A percentile compares a stretch with the other conserved stretches of the same genome.
Conservation (phyloP, 2,797 vertebrate species). For the Trachurus trachurus region DNA sequence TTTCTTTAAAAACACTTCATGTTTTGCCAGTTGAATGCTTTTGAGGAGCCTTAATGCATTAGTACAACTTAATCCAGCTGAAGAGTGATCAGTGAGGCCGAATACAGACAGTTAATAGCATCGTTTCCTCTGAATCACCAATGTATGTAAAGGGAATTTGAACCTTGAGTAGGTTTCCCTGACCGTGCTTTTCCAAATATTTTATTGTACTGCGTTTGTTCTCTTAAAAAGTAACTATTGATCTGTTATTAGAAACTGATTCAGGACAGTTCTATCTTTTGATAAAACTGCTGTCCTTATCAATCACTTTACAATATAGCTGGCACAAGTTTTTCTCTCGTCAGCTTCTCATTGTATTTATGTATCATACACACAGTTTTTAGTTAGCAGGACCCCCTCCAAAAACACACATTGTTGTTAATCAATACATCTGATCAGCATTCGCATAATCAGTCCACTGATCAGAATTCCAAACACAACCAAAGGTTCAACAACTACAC, state of each 20-base stretch:
- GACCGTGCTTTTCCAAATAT: too few relatives aligned
- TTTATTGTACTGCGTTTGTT: too few relatives aligned
- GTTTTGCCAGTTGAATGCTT: neutral
- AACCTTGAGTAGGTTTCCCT: neutral
- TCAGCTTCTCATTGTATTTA: slow-evolving; percentile 27
- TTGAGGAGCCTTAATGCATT: neutral
- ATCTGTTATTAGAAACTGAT: neutral
- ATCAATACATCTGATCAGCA: slow-evolving; percentile 81
- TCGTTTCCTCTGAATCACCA: neutral
- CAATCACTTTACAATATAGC: neutral
- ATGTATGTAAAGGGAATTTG: neutral
- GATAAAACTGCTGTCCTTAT: neutral
- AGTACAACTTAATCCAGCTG: neutral
- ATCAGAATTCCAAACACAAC: slow-evolving; percentile 82
- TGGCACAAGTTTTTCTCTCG: slow-evolving; percentile 11
- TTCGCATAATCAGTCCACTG: slow-evolving; percentile 79
- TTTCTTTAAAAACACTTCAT: too few relatives aligned
- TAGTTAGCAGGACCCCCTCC: slow-evolving; percentile 32
- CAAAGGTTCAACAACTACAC: slow-evolving; percentile 54
- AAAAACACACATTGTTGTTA: slow-evolving; percentile 68
- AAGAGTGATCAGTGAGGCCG: neutral
- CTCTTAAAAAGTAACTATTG: neutral
- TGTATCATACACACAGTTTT: slow-evolving; percentile 42
- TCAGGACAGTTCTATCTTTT: neutral
- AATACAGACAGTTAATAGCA: neutral